Evolutionary conservation across 23 tunicate genomes (phyloP).

Genomic region (Trididemnum clinides): DNA sequence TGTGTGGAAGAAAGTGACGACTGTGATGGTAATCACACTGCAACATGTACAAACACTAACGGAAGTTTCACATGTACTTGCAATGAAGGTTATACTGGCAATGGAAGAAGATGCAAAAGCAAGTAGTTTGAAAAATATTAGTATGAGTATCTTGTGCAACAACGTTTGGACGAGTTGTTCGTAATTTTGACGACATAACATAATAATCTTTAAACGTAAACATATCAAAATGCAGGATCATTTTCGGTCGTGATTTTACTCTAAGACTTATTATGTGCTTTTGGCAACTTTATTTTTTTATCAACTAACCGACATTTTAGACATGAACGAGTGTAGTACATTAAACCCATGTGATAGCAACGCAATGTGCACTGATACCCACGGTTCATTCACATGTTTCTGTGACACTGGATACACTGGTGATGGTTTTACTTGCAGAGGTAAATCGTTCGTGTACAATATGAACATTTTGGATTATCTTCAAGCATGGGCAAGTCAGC

Average conservation of each 20-base stretch:
- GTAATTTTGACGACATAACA: no score
- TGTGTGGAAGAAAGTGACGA: constrained; percentile 19
- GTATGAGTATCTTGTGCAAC: no score
- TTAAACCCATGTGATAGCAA: neutral
- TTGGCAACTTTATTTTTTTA: no score
- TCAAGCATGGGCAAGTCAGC: no score
- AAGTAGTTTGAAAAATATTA: neutral
- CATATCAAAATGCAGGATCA: no score
- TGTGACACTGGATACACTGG: constrained; percentile 1
- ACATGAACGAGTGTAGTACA: neutral
- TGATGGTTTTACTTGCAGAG: neutral
- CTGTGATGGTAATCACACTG: neutral
- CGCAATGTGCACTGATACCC: neutral
- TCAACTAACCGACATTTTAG: neutral
- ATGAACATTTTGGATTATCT: no score
- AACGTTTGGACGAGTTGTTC: no score
- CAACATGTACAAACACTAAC: neutral
- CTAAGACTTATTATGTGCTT: no score
- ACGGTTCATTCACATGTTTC: neutral
- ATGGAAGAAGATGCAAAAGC: neutral
- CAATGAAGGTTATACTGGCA: neutral
- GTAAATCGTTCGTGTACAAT: no score
- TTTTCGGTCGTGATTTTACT: no score
- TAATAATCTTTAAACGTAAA: no score
- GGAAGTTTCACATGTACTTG: constrained; percentile 9